Evolutionary conservation across 1,140 invertebrate genomes (phyloP), one percentile per base, ranked within the genome.

Genomic region (Holotrichia oblita): DNA sequence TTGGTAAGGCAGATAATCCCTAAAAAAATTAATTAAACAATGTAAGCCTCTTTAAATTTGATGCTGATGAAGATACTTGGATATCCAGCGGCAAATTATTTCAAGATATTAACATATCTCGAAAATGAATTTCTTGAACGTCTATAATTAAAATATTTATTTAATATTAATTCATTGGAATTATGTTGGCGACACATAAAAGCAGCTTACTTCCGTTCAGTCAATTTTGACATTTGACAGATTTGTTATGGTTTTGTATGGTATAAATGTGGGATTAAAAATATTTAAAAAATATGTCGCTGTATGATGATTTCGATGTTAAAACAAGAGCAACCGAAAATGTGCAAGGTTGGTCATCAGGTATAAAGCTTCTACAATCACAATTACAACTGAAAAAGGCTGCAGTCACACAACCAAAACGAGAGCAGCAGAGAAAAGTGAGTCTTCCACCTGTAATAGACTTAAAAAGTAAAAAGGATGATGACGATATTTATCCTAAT

Each of bases 351-450:
- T 99, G 97, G 97, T 97, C 96, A 17, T 97, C 96, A 0, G 94
- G 96, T 40, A 97, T 98, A 78, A 98, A 98, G 89, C 90, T 98
- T 80, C 88, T 99, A 44, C 96, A 98, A 84, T 96, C 95, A 24
- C 97, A 98, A 85, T 86, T 98, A 77, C 95, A 97, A 83, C 89
- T 97, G 0, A 98, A 98, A 87, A 98, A 98, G 89, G 96, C 96
- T 4, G 93, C 94, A 12, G 90, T 94, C 73, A 94, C 95, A 78
- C 94, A 95, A 87, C 91, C 92, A 27, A 94, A 93, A 88, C 89
- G 93, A 83, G 94, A 95, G 80, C 91, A 91, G 76, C 88, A 91
- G 24, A 90, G 94, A 81, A 94, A 93, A 87, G 87, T 90, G 48
- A 88, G 83, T 48, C 86, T 97, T 77, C 93, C 95, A 48, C 96